Evolutionary conservation across 2,113 vertebrate genomes (phyloP), one percentile per base, ranked within the genome.

Genomic region (Sturnira hondurensis): DNA sequence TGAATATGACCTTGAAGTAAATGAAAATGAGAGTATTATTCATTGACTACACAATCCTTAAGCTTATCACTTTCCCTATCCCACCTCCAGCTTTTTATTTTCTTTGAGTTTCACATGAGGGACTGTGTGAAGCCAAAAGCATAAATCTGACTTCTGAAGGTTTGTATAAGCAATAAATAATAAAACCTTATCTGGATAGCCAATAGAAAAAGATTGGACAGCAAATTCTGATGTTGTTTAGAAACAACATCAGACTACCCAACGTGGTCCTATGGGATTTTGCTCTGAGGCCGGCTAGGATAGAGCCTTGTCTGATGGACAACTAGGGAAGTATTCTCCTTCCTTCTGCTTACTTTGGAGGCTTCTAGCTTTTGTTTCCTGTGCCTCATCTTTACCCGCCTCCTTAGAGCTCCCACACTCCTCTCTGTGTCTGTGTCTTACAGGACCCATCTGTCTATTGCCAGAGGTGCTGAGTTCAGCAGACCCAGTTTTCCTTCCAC

Each of bases 1-100:
- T 89, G 96, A 97, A 94, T 89, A 88, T 10, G 54, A 93, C 96
- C 98, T 97, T 97, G 97, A 98, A 98, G 96, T 97, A 94, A 97
- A 96, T 96, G 96, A 95, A 98, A 98, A 93, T 91, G 94, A 95
- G 52, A 63, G 91, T 47, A 50, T 65, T 97, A 82, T 74, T 91
- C 2, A 2, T 28, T 52, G 65, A 22, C 52, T 88, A 97, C 87
- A 86, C 3, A 98, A 94, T 76, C 54, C 45, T 74, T 28, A 93
- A 28, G 50, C 56, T 89, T 86, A 87, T 88, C 50, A 9, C 70
- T 92, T 96, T 95, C 90, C 56, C 67, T 7, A 3, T 43, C 41
- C 70, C 0, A 1, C 95, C 93, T 54, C 54, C 22, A 92, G n/a
- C 17, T 92, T 97, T 95, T 94, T 92, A 70, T 96, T 97, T 95